Conservation (phyloP, 1,140 invertebrate species). For the Zelostemma sp. region DNA sequence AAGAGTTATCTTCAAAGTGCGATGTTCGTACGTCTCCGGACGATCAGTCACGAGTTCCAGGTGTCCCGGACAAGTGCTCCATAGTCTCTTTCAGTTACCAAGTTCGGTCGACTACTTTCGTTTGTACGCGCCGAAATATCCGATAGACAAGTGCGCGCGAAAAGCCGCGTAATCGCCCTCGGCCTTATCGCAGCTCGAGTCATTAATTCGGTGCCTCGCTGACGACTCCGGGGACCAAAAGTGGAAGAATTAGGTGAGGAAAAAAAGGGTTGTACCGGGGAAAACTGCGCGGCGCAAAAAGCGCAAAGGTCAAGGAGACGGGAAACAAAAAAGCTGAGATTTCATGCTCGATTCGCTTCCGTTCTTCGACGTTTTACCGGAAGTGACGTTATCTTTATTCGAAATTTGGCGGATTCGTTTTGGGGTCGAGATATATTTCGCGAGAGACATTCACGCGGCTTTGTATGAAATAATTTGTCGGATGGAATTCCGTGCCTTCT, state of each 20-base stretch:
- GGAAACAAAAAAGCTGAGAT: constrained; percentile 4
- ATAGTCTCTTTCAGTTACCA: constrained; percentile 10
- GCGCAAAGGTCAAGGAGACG: background rate
- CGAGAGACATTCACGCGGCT: too few relatives aligned
- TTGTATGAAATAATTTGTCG: too few relatives aligned
- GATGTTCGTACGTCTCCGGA: constrained; percentile 47
- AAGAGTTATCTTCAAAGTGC: constrained; percentile 51
- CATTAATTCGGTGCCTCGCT: constrained; percentile 55
- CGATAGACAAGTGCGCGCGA: constrained; percentile 10
- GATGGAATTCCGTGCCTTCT: constrained; percentile 1
- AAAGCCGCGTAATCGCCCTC: constrained; percentile 26
- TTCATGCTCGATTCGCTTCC: background rate
- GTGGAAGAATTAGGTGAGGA: constrained; percentile 18
- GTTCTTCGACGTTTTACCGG: too few relatives aligned
- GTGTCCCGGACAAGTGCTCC: constrained; percentile 41
- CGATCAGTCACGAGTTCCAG: constrained; percentile 47
- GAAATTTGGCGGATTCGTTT: too few relatives aligned
- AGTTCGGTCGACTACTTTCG: constrained; percentile 4
- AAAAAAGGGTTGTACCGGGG: constrained; percentile 13
- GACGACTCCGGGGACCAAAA: constrained; percentile 40
- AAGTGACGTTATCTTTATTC: too few relatives aligned
- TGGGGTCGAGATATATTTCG: too few relatives aligned
- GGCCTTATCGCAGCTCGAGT: constrained; percentile 39
- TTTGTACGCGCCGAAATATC: background rate
- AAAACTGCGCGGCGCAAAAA: too few relatives aligned